Evolutionary conservation across 1,140 invertebrate genomes (phyloP), one percentile per base, ranked within the genome.

Genomic region (Plutomurus gul): DNA sequence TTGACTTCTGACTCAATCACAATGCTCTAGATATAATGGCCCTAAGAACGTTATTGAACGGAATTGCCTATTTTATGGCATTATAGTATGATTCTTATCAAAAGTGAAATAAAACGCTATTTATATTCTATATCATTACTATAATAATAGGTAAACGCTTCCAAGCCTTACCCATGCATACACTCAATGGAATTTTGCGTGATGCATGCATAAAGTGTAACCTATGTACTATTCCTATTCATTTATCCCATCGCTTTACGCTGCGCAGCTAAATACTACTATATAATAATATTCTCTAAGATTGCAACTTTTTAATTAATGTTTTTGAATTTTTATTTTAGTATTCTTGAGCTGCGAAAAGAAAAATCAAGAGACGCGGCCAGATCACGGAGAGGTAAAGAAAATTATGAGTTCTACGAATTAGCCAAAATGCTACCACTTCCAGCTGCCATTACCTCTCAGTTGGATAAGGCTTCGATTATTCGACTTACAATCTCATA

Each of bases 371-470:
- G 96, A 84, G 96, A 99, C 87, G 97, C 97, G 39, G 97, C 97
- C 1, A 89, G 97, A 65, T 96, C 95, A 7, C 88, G 97, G 39
- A 90, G 97, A 40, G 96, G 96, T 27, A 99, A 99, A 85, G 97
- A 99, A 88, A 99, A 99, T 89, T 97, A 94, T 86, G 97, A 99
- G 88, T 99, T 99, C 88, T 98, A 98, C 88, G 96, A 98, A 88
- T 88, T 99, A 87, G 96, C 97, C 79, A 98, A 98, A 89, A 95
- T 99, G 93, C 56, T 99, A 82, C 97, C 97, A 0, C 89, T 99
- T 40, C 97, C 97, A 0, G 93, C 94, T 3, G 96, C 96, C 84
- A 99, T 99, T 86, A 99, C 97, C 82, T 95, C 94, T 82, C 97
- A 99, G 87, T 89, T 99, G 88, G 97, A 99, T 89, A 99, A 99